Base-by-base conservation (phyloP, 64 coral and sea anemone species). In the Stichodactyla mertensii region DNA sequence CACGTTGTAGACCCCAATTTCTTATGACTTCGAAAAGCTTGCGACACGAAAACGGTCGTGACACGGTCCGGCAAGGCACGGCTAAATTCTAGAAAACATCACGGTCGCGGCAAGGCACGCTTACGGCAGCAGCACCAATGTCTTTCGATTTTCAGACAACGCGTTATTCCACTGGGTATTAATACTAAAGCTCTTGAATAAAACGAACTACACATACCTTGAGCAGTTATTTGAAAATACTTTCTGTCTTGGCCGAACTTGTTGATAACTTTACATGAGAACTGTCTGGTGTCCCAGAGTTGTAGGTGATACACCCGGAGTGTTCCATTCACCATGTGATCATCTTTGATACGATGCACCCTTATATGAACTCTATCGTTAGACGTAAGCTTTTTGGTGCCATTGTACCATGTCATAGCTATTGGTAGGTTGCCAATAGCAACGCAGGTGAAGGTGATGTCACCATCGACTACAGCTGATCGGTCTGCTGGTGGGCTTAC, bases 351-450 rank as follows among this genome's bases (percentile, higher is more conserved):
- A 31, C 22, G 19, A 13, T 64, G 20, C 6, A 10, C 27, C 27
- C 6, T 52, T 13, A 83, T 90, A 16, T 61, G 59, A 8, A 96
- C 79, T 19, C 94, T 78, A 18, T 52, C 61, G 51, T 58, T 89
- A 23, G 55, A 23, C 2, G 81, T 36, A 79, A 96, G 15, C 55
- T 81, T 12, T 57, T 83, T 93, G 18, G 57, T 80, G 14, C 79
- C 91, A 67, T 92, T 92, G 86, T 87, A 93, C 94, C 94, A 96
- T 7, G 23, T 78, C 26, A 96, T 36, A n/a, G 24, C 52, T 60
- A 96, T 96, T 58, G 94, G 94, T 4, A 95, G 52, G 66, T 87
- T 95, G 15, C 91, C 87, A 61, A 86, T 79, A 12, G 91, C 90
- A 82, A 84, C 84, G 61, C 90, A 95, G 10, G 79, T 84, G 59